A percentile compares a stretch with the other conserved stretches of the same genome.
phyloP scores from a whole-genome alignment of 2,888 invertebrate genomes.

The Drosophila percnosoma region DNA sequence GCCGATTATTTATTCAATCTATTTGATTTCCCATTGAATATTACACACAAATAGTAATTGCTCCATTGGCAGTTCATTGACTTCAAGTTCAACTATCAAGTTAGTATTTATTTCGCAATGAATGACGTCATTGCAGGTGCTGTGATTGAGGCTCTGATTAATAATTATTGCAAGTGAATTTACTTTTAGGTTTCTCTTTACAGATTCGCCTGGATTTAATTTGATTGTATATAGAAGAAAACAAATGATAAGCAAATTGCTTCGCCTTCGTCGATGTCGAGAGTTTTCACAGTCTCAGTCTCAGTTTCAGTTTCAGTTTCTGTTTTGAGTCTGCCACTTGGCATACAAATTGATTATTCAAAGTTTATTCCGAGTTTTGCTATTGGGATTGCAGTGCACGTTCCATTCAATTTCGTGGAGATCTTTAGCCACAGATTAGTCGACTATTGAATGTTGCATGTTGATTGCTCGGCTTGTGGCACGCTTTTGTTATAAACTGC shows the following conservation, averaged over 20 bases:
- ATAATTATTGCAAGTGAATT: neutral
- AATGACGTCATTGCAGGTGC: neutral
- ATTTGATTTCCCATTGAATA: neutral
- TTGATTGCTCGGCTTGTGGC: slow-evolving; percentile 26
- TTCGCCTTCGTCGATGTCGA: neutral
- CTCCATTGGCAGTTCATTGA: neutral
- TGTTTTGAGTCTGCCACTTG: slow-evolving; percentile 1
- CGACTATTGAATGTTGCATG: neutral
- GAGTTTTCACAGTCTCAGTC: slow-evolving; percentile 3
- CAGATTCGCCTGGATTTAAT: neutral
- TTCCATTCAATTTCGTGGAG: slow-evolving; percentile 16
- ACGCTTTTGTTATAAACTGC: slow-evolving; percentile 57
- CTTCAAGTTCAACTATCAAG: neutral
- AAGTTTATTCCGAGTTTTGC: slow-evolving; percentile 9
- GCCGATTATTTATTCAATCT: neutral
- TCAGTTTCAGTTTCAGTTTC: neutral
- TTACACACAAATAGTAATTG: neutral
- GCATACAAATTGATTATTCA: slow-evolving; percentile 34
- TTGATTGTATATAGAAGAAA: neutral
- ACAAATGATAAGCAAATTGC: slow-evolving; percentile 21
- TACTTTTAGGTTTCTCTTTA: neutral
- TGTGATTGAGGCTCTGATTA: neutral
- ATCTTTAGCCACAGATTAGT: slow-evolving; percentile 31
- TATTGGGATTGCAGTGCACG: slow-evolving; percentile 28
- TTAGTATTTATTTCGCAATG: neutral